These are phyloP conservation scores for Gouania willdenowi DNA, from an alignment of 2,797 vertebrate genomes.

Conservation along the genomic window DNA sequence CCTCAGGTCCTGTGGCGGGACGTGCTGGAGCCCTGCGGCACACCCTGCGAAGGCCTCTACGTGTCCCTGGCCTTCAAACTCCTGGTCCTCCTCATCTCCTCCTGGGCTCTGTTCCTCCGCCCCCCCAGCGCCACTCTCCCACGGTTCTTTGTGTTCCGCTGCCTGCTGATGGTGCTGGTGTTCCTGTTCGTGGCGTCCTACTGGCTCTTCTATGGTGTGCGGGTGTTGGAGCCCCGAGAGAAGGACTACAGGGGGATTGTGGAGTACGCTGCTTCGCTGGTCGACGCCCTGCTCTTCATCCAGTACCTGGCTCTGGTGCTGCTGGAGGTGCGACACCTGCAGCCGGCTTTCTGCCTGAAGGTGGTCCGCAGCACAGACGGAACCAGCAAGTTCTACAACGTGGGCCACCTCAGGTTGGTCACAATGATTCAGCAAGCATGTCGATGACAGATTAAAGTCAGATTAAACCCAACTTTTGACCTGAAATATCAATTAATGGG, in stretches of 20 bases:
- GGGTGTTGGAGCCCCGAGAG: conserved; percentile 83
- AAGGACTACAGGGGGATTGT: conserved; percentile 86
- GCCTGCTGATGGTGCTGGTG: conserved; percentile 87
- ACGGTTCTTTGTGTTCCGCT: conserved; percentile 84
- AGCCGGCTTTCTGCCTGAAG: conserved; percentile 90
- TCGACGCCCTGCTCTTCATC: conserved; percentile 89
- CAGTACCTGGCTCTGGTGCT: conserved; percentile 90
- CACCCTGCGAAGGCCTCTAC: conserved; percentile 89
- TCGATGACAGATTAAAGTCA: no score
- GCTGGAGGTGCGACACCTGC: conserved; percentile 87
- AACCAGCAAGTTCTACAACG: conserved; percentile 88
- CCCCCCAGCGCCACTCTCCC: conserved; percentile 85
- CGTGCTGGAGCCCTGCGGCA: conserved; percentile 81
- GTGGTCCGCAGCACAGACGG: conserved; percentile 88
- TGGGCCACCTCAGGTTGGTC: conserved; percentile 87
- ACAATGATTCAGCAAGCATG: no score
- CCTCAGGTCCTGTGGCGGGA: conserved; percentile 88
- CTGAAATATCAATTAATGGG: no score
- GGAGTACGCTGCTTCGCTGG: conserved; percentile 86
- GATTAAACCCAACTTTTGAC: no score
- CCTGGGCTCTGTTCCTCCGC: conserved; percentile 90
- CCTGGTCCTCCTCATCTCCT: conserved; percentile 87
- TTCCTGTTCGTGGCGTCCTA: conserved; percentile 89
- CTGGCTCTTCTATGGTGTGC: conserved; percentile 89
- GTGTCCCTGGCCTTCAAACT: conserved; percentile 93